Base-by-base conservation (phyloP, 2,888 invertebrate species). In the Lepidocyrtinus sp. region DNA sequence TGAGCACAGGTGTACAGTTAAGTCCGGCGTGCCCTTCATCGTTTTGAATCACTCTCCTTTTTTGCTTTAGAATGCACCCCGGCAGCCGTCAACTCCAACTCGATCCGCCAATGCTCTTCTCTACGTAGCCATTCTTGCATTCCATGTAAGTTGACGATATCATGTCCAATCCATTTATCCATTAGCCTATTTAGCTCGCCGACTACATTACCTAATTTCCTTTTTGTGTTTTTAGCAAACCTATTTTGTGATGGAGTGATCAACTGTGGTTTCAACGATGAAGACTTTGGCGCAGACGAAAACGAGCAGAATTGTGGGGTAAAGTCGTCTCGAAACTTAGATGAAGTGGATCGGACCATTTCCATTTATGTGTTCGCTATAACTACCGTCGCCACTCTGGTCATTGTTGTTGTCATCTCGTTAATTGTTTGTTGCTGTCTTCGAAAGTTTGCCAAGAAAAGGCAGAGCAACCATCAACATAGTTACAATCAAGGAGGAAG, bases 321-420 rank as follows among this genome's bases (percentile, higher is more conserved):
- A 22, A 74, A 75, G 22, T 80, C 59, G 67, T 62, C 62, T 24
- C 36, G 64, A 19, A 67, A 76, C 27, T 25, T 61, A 15, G 63
- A 21, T 21, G 70, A 65, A 1, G 67, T 63, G 2, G 81, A 81
- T 59, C 46, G 81, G 24, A 69, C 84, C 15, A 78, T 78, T 25
- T 83, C 85, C 22, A 74, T 86, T 25, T 85, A 85, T 55, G 84
- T 86, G 3, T 86, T 86, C 67, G 86, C 81, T 24, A 81, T 85
- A 22, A 85, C 85, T 15, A 84, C 85, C 21, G 64, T 86, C 0
- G 81, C 81, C 12, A 86, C 86, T 0, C 81, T 86, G 15, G 75
- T 86, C 67, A 72, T 85, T 45, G 86, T 86, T 59, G 82, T 84
- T 9, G 68, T 84, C 12, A 77, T 84, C 46, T 82, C 84, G 19